These are phyloP conservation scores for Chrosomus eos DNA, from an alignment of 2,797 vertebrate genomes.

Conservation along the genomic window DNA sequence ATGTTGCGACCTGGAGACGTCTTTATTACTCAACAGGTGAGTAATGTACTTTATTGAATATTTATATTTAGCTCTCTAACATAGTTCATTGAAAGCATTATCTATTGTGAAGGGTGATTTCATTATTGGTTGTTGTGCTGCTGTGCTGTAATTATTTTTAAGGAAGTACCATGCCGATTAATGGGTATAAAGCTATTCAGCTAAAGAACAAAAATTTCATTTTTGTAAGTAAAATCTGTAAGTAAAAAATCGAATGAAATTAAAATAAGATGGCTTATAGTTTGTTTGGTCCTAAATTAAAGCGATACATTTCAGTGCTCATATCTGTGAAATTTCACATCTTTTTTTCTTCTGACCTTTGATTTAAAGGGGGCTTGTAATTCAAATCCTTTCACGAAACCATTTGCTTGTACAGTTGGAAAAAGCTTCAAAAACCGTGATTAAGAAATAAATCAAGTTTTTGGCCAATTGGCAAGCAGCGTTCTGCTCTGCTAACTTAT, in stretches of 20 bases:
- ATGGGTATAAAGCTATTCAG: too few species aligned
- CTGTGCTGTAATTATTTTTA: too few species aligned
- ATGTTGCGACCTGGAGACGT: too few species aligned
- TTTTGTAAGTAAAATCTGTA: too few species aligned
- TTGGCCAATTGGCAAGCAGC: conserved; percentile 27
- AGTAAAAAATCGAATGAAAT: background rate
- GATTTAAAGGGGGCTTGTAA: conserved; percentile 1
- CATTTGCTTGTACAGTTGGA: conserved; percentile 25
- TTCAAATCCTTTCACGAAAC: background rate
- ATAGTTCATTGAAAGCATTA: too few species aligned
- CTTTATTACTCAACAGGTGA: too few species aligned
- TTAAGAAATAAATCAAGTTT: background rate
- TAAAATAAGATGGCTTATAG: background rate
- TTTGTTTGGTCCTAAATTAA: background rate
- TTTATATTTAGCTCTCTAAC: too few species aligned
- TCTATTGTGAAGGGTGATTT: too few species aligned
- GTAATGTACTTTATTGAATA: too few species aligned
- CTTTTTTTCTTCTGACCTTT: background rate
- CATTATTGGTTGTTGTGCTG: too few species aligned
- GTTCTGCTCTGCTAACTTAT: conserved; percentile 17
- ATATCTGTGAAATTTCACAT: background rate
- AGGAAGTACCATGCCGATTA: too few species aligned
- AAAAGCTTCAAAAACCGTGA: conserved; percentile 12
- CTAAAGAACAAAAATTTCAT: too few species aligned
- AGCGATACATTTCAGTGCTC: background rate